These are phyloP conservation scores for Dromococcyx pavoninus DNA, from an alignment of 2,797 vertebrate species.

Conservation along the genomic window DNA sequence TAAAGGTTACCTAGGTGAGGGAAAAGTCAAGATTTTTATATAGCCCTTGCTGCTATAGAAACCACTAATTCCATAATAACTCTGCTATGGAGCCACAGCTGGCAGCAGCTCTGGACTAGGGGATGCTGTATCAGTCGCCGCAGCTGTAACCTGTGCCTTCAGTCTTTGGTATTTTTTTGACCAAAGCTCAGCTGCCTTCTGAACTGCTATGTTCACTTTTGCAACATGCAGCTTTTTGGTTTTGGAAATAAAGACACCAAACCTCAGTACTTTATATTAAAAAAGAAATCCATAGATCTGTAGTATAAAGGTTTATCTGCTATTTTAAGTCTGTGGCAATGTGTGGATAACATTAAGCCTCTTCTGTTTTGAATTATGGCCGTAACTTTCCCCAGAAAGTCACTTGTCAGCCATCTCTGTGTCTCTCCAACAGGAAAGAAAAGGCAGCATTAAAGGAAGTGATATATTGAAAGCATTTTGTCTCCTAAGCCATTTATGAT, in stretches of 20 bases:
- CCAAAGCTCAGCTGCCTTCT: background rate
- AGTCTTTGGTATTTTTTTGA: background rate
- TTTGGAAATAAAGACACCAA: background rate
- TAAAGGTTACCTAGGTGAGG: background rate
- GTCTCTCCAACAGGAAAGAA: background rate
- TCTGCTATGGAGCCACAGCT: background rate
- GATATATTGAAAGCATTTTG: background rate
- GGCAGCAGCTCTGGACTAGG: background rate
- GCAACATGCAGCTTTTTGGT: background rate
- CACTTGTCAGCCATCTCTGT: background rate
- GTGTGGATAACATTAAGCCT: background rate
- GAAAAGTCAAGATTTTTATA: background rate
- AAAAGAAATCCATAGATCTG: background rate
- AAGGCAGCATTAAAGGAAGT: background rate
- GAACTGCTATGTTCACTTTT: background rate
- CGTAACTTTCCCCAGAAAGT: background rate
- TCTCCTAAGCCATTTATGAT: background rate
- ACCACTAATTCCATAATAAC: background rate
- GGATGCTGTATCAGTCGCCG: too few relatives aligned
- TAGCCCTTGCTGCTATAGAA: slow-evolving; percentile 13
- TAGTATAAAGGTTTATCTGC: background rate
- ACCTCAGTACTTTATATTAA: background rate
- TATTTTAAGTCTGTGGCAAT: background rate
- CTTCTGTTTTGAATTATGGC: background rate
- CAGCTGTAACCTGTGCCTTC: background rate